A percentile compares a stretch with the other conserved stretches of the same genome.
Conservation (phyloP, 2,797 vertebrate species). For the Carduelis carduelis region DNA sequence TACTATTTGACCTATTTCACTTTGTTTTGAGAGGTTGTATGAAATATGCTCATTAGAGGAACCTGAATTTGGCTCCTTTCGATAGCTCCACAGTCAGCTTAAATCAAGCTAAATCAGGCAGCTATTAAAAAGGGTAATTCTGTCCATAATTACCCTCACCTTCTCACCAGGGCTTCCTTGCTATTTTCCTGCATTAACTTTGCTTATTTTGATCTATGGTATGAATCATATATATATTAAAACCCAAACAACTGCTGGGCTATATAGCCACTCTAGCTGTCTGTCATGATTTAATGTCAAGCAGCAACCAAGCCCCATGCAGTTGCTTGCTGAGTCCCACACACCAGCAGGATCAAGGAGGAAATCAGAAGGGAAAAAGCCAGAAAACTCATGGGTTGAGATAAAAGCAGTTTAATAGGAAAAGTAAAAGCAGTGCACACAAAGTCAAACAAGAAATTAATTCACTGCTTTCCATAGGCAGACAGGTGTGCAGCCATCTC, state of each 20-base stretch:
- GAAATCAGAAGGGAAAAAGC: background rate
- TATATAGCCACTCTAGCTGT: background rate
- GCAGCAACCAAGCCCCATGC: background rate
- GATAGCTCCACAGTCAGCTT: background rate
- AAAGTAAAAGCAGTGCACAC: background rate
- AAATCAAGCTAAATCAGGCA: background rate
- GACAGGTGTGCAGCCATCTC: background rate
- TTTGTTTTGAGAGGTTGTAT: constrained; percentile 2
- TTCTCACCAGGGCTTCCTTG: background rate
- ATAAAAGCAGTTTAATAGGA: background rate
- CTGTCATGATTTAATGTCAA: background rate
- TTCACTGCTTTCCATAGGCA: background rate
- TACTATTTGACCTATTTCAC: background rate
- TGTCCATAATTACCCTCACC: background rate
- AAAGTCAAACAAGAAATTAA: background rate
- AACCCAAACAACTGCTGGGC: background rate
- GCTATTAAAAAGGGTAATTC: background rate
- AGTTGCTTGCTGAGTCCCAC: background rate
- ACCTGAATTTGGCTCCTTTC: background rate
- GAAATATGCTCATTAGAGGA: background rate
- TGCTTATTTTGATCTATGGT: background rate
- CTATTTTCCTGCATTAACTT: background rate
- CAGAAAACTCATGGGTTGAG: background rate
- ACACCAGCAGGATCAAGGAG: background rate
- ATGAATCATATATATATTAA: background rate